A percentile compares a stretch with the other conserved stretches of the same genome.
These are phyloP conservation scores for Rhopalosiphum nymphaeae DNA, from an alignment of 2,888 invertebrate species.

Conservation along the genomic window DNA sequence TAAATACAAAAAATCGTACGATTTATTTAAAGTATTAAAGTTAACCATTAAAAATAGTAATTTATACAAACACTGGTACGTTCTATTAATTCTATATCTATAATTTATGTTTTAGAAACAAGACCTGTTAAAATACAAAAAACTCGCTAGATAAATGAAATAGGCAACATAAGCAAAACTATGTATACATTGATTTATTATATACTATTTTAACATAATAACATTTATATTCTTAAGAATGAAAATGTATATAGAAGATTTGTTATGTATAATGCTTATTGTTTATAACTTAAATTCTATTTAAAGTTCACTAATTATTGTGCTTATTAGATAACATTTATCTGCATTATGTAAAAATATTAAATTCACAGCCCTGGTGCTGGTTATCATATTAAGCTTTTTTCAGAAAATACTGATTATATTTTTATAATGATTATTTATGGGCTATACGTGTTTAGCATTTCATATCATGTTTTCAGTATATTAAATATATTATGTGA, in stretches of 20 bases:
- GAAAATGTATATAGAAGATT: neutral
- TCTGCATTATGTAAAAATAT: neutral
- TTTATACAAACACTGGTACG: no score
- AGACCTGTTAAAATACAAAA: neutral
- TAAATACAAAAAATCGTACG: neutral
- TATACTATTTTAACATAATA: no score
- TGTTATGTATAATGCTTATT: neutral
- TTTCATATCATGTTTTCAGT: neutral
- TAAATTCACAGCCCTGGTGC: neutral
- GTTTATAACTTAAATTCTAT: neutral
- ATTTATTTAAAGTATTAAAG: neutral
- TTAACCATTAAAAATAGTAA: neutral
- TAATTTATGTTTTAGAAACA: no score
- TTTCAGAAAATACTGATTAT: neutral
- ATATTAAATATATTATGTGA: neutral
- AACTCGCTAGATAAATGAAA: neutral
- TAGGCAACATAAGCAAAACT: neutral
- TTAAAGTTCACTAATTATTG: neutral
- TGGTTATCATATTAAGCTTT: neutral
- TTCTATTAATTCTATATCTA: no score
- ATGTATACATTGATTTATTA: neutral
- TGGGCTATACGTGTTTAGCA: neutral
- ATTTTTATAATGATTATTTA: neutral
- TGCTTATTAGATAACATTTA: neutral
- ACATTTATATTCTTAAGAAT: neutral